These are phyloP conservation scores for Syngnathus acus DNA, from an alignment of 2,797 vertebrate genomes.

Conservation along the genomic window DNA sequence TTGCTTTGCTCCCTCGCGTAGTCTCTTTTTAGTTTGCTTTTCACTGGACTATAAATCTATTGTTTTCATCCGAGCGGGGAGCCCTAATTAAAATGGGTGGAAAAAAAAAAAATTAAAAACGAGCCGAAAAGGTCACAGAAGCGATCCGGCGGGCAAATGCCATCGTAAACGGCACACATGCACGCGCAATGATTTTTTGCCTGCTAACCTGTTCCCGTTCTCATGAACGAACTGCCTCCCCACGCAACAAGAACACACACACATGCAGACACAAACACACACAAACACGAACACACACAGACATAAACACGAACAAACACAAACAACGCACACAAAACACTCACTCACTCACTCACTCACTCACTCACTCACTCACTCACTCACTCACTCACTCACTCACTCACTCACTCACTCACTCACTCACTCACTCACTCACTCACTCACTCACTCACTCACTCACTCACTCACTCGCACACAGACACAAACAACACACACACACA, in stretches of 20 bases:
- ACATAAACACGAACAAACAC: conserved; percentile 5
- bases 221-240: conserved; percentile 23
- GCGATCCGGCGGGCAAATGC: conserved; percentile 58
- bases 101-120: conserved; percentile 31
- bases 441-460: too few relatives aligned
- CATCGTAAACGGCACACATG: conserved; percentile 41
- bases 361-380: too few relatives aligned
- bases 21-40: conserved; percentile 10
- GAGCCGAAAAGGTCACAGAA: conserved; percentile 53
- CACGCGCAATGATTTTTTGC: conserved; percentile 14
- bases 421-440: too few relatives aligned
- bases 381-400: too few relatives aligned
- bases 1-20: conserved; percentile 12
- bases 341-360: too few relatives aligned
- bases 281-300: background rate
- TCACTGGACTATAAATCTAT: conserved; percentile 29
- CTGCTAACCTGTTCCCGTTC: conserved; percentile 36
- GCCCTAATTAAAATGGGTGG: conserved; percentile 50
- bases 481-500: too few relatives aligned
- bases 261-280: conserved; percentile 4
- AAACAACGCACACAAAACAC: background rate
- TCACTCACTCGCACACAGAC: too few relatives aligned
- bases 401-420: too few relatives aligned
- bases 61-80: conserved; percentile 45
- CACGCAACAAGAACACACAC: background rate